Evolutionary conservation across 2,888 invertebrate species (phyloP), one percentile per base, ranked within the genome.

Genomic region (Acanthoscelides obtectus): DNA sequence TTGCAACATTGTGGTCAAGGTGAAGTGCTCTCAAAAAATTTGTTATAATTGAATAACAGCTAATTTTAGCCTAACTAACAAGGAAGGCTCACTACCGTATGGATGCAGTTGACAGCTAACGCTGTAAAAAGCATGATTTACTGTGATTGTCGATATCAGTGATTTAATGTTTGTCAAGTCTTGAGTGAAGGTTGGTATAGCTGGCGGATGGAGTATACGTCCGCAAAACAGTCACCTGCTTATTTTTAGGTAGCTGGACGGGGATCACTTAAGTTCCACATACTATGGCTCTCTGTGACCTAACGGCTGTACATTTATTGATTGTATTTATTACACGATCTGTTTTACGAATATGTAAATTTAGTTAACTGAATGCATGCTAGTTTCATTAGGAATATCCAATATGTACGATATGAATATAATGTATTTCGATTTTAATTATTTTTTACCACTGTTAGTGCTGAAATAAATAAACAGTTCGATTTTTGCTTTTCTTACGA

Each of bases 341-440:
- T 83, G 81, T 83, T 83, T 81, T 80, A 83, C 81, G 81, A 82
- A 80, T 83, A 81, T 81, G 79, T 83, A 82, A 80, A 82, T 83
- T 83, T 83, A 81, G 81, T 83, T 83, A 12, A 22, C 82, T 81
- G 83, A 82, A 83, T 84, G 84, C 84, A 84, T 84, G 84, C 82
- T 84, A 84, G 83, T 83, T 84, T 83, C 20, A 66, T 66, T 66
- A 66, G 66, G 66, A 66, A 68, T 72, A 72, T 70, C 70, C 83
- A 83, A 82, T 82, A 83, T 84, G 84, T 84, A 84, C 81, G 81
- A 84, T 84, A 84, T 21, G 20, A 67, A 67, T 67, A 22, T 67
- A 22, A 83, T 84, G 84, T 84, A 84, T 84, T 83, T 84, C 83
- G 81, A 84, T 84, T 84, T 84, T 25, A 84, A 84, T 84, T 84